phyloP scores from a whole-genome alignment of 2,113 vertebrate genomes.

The Neodontobutis hainanensis region DNA sequence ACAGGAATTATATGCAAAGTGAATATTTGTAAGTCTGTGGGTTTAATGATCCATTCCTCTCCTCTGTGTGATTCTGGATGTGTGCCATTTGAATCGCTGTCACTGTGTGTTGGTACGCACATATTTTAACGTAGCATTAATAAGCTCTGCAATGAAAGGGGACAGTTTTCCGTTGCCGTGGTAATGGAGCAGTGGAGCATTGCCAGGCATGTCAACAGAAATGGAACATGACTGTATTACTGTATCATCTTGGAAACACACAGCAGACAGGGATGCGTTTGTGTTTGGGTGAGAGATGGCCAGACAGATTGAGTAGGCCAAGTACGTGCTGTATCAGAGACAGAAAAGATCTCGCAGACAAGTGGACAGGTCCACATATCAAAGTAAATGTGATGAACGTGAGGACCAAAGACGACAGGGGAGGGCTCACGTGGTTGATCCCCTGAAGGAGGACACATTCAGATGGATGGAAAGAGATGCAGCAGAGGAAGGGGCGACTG shows the following conservation, averaged over 20 bases:
- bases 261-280: slow-evolving; percentile 16
- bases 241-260: slow-evolving; percentile 32
- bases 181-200: slow-evolving; percentile 54
- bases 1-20: slow-evolving; percentile 35
- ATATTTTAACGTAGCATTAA: slow-evolving; percentile 38
- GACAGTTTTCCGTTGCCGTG: slow-evolving; percentile 58
- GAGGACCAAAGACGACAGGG: slow-evolving; percentile 1
- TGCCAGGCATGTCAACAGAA: slow-evolving; percentile 23
- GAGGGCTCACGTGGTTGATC: slow-evolving; percentile 58
- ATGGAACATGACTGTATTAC: slow-evolving; percentile 29
- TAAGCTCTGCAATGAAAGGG: slow-evolving; percentile 52
- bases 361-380: slow-evolving; percentile 51
- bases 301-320: not conserved
- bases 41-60: not conserved
- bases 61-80: not conserved
- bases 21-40: slow-evolving; percentile 7
- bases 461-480: slow-evolving; percentile 54
- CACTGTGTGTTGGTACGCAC: not conserved
- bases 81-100: not conserved
- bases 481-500: slow-evolving; percentile 40
- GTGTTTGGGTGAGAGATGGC: slow-evolving; percentile 8
- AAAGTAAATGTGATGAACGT: slow-evolving; percentile 40
- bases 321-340: slow-evolving; percentile 25
- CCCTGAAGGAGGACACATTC: slow-evolving; percentile 44
- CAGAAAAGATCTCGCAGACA: slow-evolving; percentile 23